Base-by-base conservation (phyloP, 2,888 invertebrate genomes). In the Scaptomyza caliginosa region DNA sequence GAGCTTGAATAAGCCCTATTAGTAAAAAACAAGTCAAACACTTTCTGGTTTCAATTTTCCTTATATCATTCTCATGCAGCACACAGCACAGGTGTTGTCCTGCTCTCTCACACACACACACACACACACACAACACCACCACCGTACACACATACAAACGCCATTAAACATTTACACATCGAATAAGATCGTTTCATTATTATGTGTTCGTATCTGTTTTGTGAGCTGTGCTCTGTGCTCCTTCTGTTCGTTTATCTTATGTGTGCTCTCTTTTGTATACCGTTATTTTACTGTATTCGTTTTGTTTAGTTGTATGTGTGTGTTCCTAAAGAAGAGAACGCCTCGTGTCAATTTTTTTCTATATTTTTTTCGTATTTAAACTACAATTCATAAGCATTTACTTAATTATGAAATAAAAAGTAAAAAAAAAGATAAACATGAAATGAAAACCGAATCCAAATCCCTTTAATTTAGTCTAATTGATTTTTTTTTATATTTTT, bases 401-500 rank as follows among this genome's bases (percentile, higher is more conserved):
- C 80, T 83, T 83, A 81, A 81, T 72, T 79, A 79, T 66, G 54
- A 74, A 72, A 43, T 57, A 70, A 58, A 57, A 51, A 39, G n/a
- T n/a, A 67, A 58, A 68, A 24, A 17, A n/a, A 55, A 55, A 30
- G 10, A n/a, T n/a, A 8, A 26, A 16, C 38, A 28, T 58, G 26
- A 36, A 66, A 32, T 59, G 38, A 32, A 56, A 45, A 28, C 46
- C 16, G 7, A 55, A 21, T 55, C 40, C 21, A 28, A 42, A 51
- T 23, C 34, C 17, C 21, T 42, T 38, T 30, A 59, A 51, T 48
- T 64, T 63, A 65, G 48, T 59, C 7, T 36, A 57, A 57, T 57
- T 55, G 23, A 34, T 48, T 67, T 39, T 48, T 62, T 79, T 78
- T 83, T 85, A 74, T 75, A 82, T 82, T 77, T 79, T 83, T 83